Percentiles rank a stretch among this genome's conserved stretches.
These are phyloP conservation scores for Latrodectus elegans DNA, from an alignment of 2,888 invertebrate genomes.

Conservation along the genomic window DNA sequence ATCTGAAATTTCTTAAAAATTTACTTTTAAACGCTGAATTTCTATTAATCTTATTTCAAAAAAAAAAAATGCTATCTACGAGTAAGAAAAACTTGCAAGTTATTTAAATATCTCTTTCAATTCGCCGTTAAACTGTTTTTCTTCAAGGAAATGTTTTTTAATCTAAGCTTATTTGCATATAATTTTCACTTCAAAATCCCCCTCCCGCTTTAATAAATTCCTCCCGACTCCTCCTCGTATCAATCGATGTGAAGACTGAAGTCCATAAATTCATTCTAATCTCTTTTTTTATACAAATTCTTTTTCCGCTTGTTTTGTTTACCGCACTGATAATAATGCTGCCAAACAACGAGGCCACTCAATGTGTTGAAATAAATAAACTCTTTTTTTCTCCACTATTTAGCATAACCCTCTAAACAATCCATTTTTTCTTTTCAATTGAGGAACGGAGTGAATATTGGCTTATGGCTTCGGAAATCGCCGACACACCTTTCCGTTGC, in stretches of 20 bases:
- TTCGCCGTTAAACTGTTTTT: too few relatives aligned
- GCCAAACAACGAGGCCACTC: constrained; percentile 44
- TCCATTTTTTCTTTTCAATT: constrained; percentile 14
- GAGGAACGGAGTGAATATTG: constrained; percentile 26
- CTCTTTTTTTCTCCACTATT: constrained; percentile 5
- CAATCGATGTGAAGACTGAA: neutral
- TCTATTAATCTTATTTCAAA: too few relatives aligned
- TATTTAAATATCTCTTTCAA: too few relatives aligned
- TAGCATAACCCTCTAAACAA: constrained; percentile 45
- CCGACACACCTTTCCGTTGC: constrained; percentile 41
- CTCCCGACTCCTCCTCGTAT: neutral
- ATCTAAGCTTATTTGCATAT: neutral
- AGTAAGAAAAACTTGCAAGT: too few relatives aligned
- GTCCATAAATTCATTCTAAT: neutral
- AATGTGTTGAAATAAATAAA: constrained; percentile 35
- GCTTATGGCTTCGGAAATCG: constrained; percentile 12
- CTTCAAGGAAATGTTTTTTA: too few relatives aligned
- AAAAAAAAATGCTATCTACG: too few relatives aligned
- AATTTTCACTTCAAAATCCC: neutral
- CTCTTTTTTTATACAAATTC: neutral
- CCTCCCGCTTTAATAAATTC: neutral
- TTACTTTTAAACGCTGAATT: too few relatives aligned
- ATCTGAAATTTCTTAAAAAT: too few relatives aligned
- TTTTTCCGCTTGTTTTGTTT: neutral
- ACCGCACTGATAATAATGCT: constrained; percentile 31